Evolutionary conservation across 2,888 invertebrate genomes (phyloP).

Genomic region (Cepaea hortensis): DNA sequence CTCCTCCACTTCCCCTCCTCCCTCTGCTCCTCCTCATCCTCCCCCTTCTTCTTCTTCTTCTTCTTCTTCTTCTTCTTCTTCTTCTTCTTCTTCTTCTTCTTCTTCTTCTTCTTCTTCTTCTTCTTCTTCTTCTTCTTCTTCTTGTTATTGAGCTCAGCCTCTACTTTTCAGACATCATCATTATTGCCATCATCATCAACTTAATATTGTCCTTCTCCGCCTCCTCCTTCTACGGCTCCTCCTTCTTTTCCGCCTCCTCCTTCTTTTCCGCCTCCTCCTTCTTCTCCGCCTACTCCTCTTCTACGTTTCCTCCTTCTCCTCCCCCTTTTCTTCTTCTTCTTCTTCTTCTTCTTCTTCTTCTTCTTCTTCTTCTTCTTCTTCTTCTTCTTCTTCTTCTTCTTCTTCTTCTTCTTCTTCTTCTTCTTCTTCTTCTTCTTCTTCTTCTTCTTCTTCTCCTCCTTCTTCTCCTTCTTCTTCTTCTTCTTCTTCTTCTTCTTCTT

Average conservation of each 20-base stretch:
- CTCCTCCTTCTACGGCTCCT: too few relatives aligned
- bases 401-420: conserved; percentile 7
- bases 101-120: neutral
- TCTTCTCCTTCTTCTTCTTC: conserved; percentile 2
- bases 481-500: neutral
- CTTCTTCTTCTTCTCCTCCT: neutral
- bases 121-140: neutral
- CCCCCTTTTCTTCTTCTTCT: neutral
- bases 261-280: neutral
- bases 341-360: conserved; percentile 1
- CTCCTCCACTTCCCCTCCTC: neutral
- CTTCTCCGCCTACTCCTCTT: neutral
- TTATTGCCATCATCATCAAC: neutral
- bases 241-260: neutral
- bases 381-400: conserved; percentile 22
- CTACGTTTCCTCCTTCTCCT: neutral
- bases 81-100: neutral
- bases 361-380: conserved; percentile 2
- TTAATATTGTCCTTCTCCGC: neutral
- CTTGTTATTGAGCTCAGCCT: neutral
- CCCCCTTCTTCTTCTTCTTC: neutral
- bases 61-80: neutral
- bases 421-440: neutral
- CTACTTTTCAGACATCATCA: neutral
- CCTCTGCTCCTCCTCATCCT: neutral